phyloP scores from a whole-genome alignment of 2,888 invertebrate genomes.

The Cosmia pyralina region DNA sequence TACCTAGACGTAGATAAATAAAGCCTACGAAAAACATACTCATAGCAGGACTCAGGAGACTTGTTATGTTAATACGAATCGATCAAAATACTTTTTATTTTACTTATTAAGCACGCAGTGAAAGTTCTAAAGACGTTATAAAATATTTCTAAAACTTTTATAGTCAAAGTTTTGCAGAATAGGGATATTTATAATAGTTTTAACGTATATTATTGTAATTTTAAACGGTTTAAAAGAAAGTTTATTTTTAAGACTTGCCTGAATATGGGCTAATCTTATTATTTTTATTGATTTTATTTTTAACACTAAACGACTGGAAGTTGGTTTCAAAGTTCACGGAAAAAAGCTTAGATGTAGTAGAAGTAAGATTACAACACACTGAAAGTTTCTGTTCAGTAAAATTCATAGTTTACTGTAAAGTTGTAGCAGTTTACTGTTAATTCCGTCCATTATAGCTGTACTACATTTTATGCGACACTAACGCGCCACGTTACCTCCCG shows the following conservation, averaged over 20 bases:
- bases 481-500: constrained; percentile 27
- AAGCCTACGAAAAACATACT: neutral
- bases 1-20: neutral
- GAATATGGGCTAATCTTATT: neutral
- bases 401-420: constrained; percentile 38
- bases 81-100: constrained; percentile 29
- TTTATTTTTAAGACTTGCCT: neutral
- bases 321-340: neutral
- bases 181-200: constrained; percentile 37
- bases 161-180: constrained; percentile 25
- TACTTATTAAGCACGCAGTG: constrained; percentile 21
- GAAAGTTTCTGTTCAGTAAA: constrained; percentile 20
- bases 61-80: constrained; percentile 38
- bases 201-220: constrained; percentile 33
- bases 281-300: neutral
- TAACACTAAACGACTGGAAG: neutral
- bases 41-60: constrained; percentile 18
- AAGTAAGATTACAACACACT: constrained; percentile 5
- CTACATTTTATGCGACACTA: constrained; percentile 39
- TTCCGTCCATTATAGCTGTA: constrained; percentile 35
- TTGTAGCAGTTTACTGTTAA: constrained; percentile 42
- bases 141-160: constrained; percentile 32
- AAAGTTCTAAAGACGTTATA: constrained; percentile 32
- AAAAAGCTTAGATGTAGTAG: neutral
- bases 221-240: neutral